Evolutionary conservation across 2,113 vertebrate genomes (phyloP).

Genomic region (Odobenus rosmarus): DNA sequence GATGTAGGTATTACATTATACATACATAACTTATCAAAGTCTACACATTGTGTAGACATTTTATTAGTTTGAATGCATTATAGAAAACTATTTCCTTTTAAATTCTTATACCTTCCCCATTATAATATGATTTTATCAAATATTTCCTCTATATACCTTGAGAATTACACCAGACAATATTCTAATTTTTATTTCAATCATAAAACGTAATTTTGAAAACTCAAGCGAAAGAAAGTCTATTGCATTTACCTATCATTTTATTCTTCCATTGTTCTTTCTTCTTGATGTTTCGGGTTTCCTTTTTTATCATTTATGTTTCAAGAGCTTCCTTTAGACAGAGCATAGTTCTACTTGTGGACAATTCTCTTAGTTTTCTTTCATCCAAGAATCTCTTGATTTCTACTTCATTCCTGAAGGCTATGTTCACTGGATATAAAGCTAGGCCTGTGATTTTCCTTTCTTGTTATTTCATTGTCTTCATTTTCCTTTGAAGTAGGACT

Average conservation of each 20-base stretch:
- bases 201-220: conserved; percentile 37
- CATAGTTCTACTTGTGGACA: not conserved
- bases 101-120: not conserved
- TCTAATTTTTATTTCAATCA: conserved; percentile 41
- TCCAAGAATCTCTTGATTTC: conserved; percentile 27
- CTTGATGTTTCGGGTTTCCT: not conserved
- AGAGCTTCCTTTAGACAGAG: conserved; percentile 13
- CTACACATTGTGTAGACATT: not conserved
- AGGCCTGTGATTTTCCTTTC: not conserved
- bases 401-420: not conserved
- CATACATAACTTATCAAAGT: not conserved
- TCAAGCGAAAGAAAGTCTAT: not conserved
- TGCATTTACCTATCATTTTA: not conserved
- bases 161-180: not conserved
- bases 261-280: not conserved
- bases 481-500: not conserved
- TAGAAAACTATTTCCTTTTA: not conserved
- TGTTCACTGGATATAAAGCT: not conserved
- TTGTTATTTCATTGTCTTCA: not conserved
- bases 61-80: not conserved
- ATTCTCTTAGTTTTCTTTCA: conserved; percentile 4
- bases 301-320: conserved; percentile 16
- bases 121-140: not conserved
- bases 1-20: not conserved
- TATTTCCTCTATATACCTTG: not conserved